Conservation (phyloP, 2,888 invertebrate species). For the Tachina lurida region DNA sequence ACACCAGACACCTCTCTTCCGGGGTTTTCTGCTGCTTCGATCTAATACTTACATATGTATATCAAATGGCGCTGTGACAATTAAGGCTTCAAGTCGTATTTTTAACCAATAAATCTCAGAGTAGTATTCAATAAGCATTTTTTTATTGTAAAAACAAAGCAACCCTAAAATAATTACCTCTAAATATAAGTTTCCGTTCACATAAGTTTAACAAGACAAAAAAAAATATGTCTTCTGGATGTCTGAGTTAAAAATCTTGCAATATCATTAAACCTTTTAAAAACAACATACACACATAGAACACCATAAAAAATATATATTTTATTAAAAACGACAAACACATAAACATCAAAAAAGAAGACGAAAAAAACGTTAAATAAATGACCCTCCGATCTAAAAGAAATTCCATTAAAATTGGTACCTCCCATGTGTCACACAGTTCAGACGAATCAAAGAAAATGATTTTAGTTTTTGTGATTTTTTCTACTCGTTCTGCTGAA, state of each 20-base stretch:
- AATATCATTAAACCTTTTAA: constrained; percentile 71
- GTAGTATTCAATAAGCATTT: not conserved
- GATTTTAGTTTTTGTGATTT: constrained; percentile 48
- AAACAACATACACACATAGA: constrained; percentile 59
- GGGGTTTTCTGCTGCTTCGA: no score
- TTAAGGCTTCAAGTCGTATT: not conserved
- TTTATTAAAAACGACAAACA: constrained; percentile 41
- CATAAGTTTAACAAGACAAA: constrained; percentile 35
- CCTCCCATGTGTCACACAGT: constrained; percentile 76
- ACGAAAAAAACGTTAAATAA: constrained; percentile 62
- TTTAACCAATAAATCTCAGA: not conserved
- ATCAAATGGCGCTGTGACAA: not conserved
- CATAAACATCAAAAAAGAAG: constrained; percentile 9
- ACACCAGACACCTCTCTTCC: no score
- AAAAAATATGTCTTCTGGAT: constrained; percentile 43
- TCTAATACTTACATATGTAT: no score
- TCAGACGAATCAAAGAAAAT: constrained; percentile 72
- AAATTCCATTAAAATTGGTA: constrained; percentile 76
- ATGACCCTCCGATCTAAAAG: constrained; percentile 71
- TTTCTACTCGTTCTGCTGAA: constrained; percentile 15
- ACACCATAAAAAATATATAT: constrained; percentile 45
- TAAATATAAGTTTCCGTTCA: constrained; percentile 70
- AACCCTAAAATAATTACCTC: constrained; percentile 61
- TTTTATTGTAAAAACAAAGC: not conserved
- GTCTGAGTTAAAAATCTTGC: constrained; percentile 60